A percentile compares a stretch with the other conserved stretches of the same genome.
Evolutionary conservation across 2,797 vertebrate genomes (phyloP).

Genomic region (Betta splendens): DNA sequence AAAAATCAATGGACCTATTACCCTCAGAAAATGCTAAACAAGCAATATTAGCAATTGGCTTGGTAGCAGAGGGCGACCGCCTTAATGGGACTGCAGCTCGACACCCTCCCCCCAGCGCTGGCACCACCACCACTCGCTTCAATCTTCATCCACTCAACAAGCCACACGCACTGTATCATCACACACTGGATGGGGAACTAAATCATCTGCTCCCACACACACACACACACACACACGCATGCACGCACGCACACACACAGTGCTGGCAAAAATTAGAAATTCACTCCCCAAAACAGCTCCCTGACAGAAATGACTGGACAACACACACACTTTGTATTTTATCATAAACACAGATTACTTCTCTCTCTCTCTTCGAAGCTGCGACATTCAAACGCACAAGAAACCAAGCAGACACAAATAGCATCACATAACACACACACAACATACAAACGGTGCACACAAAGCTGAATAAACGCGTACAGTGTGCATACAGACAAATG

Average conservation of each 20-base stretch:
- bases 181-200: slow-evolving; percentile 34
- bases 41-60: slow-evolving; percentile 95
- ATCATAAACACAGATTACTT: too few relatives aligned
- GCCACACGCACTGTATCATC: slow-evolving; percentile 27
- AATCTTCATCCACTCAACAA: slow-evolving; percentile 49
- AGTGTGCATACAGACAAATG: slow-evolving; percentile 37
- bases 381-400: slow-evolving; percentile 31
- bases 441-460: slow-evolving; percentile 40
- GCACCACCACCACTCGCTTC: background rate
- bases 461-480: slow-evolving; percentile 56
- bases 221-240: slow-evolving; percentile 46
- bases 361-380: slow-evolving; percentile 10
- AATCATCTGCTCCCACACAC: too few relatives aligned
- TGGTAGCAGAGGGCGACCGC: slow-evolving; percentile 83
- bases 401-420: slow-evolving; percentile 18
- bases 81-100: slow-evolving; percentile 66
- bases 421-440: slow-evolving; percentile 21
- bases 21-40: slow-evolving; percentile 99
- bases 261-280: slow-evolving; percentile 58
- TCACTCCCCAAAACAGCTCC: slow-evolving; percentile 49
- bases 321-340: slow-evolving; percentile 59
- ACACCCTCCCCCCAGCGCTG: slow-evolving; percentile 36
- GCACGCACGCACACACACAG: slow-evolving; percentile 29
- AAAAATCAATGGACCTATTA: slow-evolving; percentile 97
- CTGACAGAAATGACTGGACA: slow-evolving; percentile 65